Evolutionary conservation across 2,888 invertebrate species (phyloP).

Genomic region (Harmothoe impar): DNA sequence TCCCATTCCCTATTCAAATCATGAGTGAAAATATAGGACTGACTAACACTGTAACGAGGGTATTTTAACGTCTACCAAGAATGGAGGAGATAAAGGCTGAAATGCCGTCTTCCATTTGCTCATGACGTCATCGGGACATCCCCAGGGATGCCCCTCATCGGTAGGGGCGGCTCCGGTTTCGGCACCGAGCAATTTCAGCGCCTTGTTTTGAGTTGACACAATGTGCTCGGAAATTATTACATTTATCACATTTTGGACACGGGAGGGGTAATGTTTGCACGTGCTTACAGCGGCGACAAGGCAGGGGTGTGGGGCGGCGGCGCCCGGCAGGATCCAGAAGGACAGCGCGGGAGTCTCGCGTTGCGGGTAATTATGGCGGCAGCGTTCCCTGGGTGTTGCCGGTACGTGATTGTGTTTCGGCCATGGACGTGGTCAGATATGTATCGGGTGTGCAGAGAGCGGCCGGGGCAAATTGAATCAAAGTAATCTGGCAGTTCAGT

Average conservation of each 20-base stretch:
- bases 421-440: not conserved
- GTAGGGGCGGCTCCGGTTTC: slow-evolving; percentile 8
- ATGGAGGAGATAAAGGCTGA: not conserved
- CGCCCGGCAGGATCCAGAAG: not conserved
- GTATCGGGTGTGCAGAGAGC: slow-evolving; percentile 44
- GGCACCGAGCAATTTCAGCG: slow-evolving; percentile 33
- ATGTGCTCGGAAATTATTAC: slow-evolving; percentile 33
- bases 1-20: too few species aligned
- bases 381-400: not conserved
- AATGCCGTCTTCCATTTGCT: not conserved
- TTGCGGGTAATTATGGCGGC: slow-evolving; percentile 54
- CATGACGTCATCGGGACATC: slow-evolving; percentile 33
- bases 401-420: slow-evolving; percentile 33
- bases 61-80: not conserved
- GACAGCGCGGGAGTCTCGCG: slow-evolving; percentile 7
- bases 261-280: slow-evolving; percentile 36
- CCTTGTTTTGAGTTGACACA: slow-evolving; percentile 53
- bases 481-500: slow-evolving; percentile 61
- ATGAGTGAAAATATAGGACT: too few species aligned
- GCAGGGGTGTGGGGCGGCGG: not conserved
- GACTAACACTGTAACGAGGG: too few species aligned
- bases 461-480: slow-evolving; percentile 54
- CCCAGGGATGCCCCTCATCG: not conserved
- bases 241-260: slow-evolving; percentile 46
- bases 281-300: slow-evolving; percentile 27